These are phyloP conservation scores for Eulemur coronatus DNA, from an alignment of 2,797 vertebrate genomes.

Conservation along the genomic window DNA sequence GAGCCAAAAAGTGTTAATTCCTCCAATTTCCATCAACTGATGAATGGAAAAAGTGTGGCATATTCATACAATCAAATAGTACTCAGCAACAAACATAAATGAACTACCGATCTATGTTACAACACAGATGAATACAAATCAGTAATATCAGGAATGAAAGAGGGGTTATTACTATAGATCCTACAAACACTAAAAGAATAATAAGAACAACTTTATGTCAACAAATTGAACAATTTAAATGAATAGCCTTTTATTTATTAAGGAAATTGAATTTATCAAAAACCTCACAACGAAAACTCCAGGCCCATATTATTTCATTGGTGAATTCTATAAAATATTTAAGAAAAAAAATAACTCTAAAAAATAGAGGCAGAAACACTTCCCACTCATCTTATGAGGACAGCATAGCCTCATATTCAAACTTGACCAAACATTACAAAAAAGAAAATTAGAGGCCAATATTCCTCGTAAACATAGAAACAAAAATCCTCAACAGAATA, in stretches of 20 bases:
- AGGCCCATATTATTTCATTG: not conserved
- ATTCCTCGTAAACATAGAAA: not conserved
- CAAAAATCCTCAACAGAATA: not conserved
- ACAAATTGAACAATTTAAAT: not conserved
- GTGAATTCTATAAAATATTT: conserved; percentile 1
- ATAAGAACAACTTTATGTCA: not conserved
- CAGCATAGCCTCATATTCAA: not conserved
- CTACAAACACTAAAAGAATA: not conserved
- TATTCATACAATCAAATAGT: not conserved
- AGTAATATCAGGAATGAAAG: not conserved
- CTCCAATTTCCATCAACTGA: not conserved
- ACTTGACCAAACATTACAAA: not conserved
- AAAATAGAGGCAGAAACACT: not conserved
- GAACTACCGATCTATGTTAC: not conserved
- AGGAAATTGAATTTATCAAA: not conserved
- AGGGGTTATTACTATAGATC: not conserved
- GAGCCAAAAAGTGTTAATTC: not conserved
- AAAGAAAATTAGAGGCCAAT: not conserved
- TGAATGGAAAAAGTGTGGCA: not conserved
- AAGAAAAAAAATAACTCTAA: not conserved
- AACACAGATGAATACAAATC: not conserved
- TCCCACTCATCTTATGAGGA: not conserved
- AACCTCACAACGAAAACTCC: not conserved
- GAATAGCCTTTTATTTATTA: not conserved
- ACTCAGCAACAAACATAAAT: not conserved